phyloP scores from a whole-genome alignment of 2,797 vertebrate genomes.

The Melanotaenia nigrans region DNA sequence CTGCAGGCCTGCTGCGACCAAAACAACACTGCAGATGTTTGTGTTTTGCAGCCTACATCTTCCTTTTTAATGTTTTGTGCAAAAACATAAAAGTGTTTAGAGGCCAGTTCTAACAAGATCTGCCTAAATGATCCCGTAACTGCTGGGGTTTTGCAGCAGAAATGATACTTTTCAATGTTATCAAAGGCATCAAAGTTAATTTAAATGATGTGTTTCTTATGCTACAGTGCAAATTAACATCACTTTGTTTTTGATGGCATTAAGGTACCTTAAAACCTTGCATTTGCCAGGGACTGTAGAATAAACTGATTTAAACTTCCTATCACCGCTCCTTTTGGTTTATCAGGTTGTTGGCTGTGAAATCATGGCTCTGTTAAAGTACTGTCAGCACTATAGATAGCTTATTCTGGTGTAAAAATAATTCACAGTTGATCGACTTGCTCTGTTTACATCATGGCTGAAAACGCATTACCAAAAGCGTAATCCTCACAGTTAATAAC shows the following conservation, averaged over 20 bases:
- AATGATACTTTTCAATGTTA: not conserved
- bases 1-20: slow-evolving; percentile 15
- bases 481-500: slow-evolving; percentile 17
- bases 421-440: not conserved
- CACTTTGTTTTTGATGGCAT: not conserved
- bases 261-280: not conserved
- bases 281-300: not conserved
- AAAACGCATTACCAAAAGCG: slow-evolving; percentile 1
- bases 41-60: slow-evolving; percentile 8
- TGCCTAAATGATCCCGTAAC: not conserved
- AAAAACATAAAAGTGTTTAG: not conserved
- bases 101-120: slow-evolving; percentile 1
- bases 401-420: slow-evolving; percentile 5
- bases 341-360: not conserved
- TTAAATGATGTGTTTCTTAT: not conserved
- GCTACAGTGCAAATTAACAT: not conserved
- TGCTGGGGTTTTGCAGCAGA: not conserved
- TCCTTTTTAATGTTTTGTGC: slow-evolving; percentile 20
- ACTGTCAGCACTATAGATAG: not conserved
- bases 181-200: not conserved
- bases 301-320: not conserved
- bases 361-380: not conserved
- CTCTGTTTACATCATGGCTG: not conserved
- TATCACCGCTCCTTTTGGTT: not conserved
- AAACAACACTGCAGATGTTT: slow-evolving; percentile 1